Evolutionary conservation across 2,888 invertebrate species (phyloP), one percentile per base, ranked within the genome.

Genomic region (Lamproptera curius): DNA sequence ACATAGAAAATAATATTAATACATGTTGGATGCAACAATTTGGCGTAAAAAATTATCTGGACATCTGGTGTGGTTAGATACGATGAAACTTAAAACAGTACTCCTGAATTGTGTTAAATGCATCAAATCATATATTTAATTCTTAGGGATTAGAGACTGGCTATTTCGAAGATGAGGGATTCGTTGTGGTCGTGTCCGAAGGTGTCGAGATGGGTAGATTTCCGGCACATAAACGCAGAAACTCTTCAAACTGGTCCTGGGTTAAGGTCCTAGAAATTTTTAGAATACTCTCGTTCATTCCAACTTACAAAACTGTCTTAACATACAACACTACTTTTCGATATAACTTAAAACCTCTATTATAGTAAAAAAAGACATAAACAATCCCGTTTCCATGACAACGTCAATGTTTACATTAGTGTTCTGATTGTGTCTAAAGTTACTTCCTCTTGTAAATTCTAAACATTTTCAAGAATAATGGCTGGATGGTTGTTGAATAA

Each of bases 241-340:
- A 88, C 76, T 89, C 89, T 75, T 80, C 86, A 68, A 89, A 91
- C 84, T 91, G 91, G 91, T 90, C 89, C 79, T 91, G 91, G 92
- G 83, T 91, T 77, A 91, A 91, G 91, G 91, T 92, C 87, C 80
- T 86, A 79, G 69, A 69, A 70, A 70, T 74, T n/a, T 76, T 73
- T 73, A 70, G 67, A 76, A 66, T 70, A 65, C 64, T 72, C 73
- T 69, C 63, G 63, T 74, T 75, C 83, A 81, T 83, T 82, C 83
- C 83, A 81, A 79, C 39, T 48, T 55, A 53, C 56, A 46, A 44
- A 44, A 43, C 23, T 43, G 17, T 26, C 44, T 42, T 41, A 23
- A 46, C 47, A 51, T 37, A 50, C 43, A 49, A 42, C 11, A 17
- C 41, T 36, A 36, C 16, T 36, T 4, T 10, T 42, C 20, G 20